A percentile compares a stretch with the other conserved stretches of the same genome.
phyloP scores from a whole-genome alignment of 1,140 invertebrate genomes.

The Drosophila seguyi region DNA sequence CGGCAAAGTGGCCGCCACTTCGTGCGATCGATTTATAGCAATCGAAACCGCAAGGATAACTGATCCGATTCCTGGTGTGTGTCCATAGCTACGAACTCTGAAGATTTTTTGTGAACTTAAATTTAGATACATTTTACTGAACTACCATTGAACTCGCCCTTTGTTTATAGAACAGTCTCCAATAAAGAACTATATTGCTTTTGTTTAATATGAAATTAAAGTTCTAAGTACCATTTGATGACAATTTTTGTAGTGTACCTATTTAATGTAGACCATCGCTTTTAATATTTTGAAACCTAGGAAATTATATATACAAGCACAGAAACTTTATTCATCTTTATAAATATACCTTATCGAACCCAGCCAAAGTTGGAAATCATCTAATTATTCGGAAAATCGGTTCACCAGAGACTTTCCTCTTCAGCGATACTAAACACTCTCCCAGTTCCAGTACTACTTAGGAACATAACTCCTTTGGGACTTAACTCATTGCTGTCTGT shows the following conservation, averaged over 20 bases:
- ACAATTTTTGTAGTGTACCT: too few relatives aligned
- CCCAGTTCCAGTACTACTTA: not conserved
- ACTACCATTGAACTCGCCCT: conserved; percentile 7
- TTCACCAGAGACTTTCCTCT: not conserved
- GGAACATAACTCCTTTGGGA: too few relatives aligned
- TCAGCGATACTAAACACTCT: not conserved
- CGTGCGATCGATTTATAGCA: conserved; percentile 62
- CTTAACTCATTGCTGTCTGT: too few relatives aligned
- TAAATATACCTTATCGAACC: not conserved
- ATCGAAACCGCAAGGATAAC: conserved; percentile 9
- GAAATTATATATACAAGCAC: too few relatives aligned
- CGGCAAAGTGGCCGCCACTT: conserved; percentile 35
- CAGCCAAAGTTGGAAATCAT: not conserved
- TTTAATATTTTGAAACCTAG: too few relatives aligned
- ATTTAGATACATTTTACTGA: not conserved
- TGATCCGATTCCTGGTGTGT: not conserved
- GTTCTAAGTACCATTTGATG: too few relatives aligned
- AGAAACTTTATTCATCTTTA: not conserved
- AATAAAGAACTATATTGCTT: conserved; percentile 14
- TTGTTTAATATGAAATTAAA: too few relatives aligned
- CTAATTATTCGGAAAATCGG: not conserved
- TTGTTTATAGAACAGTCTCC: conserved; percentile 6
- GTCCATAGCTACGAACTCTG: not conserved
- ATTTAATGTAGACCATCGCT: too few relatives aligned
- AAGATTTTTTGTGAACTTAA: conserved; percentile 19